Percentiles rank a stretch among this genome's conserved stretches.
phyloP scores from a whole-genome alignment of 2,797 vertebrate species.

The Oreonectes daqikongensis region DNA sequence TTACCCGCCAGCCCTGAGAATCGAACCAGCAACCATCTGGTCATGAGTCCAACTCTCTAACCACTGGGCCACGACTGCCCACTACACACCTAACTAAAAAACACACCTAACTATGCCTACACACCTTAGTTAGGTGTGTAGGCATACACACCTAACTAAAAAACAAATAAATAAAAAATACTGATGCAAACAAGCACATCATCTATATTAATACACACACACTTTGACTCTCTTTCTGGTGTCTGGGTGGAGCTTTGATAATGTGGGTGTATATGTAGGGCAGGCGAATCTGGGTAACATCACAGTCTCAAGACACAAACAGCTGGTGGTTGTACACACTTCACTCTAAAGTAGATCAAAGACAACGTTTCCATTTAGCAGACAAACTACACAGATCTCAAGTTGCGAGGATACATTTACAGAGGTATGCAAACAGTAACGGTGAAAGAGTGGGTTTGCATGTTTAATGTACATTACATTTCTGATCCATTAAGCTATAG shows the following conservation, averaged over 20 bases:
- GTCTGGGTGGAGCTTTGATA: slow-evolving; percentile 23
- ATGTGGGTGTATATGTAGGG: slow-evolving; percentile 35
- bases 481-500: background rate
- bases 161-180: no score
- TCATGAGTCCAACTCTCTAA: no score
- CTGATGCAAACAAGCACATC: background rate
- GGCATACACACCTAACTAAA: no score
- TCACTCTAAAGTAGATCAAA: slow-evolving; percentile 6
- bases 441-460: background rate
- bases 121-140: no score
- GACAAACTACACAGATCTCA: background rate
- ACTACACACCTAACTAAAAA: no score
- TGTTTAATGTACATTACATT: background rate
- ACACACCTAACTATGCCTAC: no score
- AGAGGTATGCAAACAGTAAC: no score
- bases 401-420: background rate
- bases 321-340: slow-evolving; percentile 2
- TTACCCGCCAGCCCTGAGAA: no score
- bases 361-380: background rate
- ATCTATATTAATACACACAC: background rate
- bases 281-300: slow-evolving; percentile 27
- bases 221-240: slow-evolving; percentile 36
- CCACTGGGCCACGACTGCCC: no score
- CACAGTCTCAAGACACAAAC: slow-evolving; percentile 16
- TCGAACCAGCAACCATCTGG: no score